Percentiles rank a stretch among this genome's conserved stretches.
Evolutionary conservation across 2,797 vertebrate species (phyloP).

Genomic region (Limnodromus scolopaceus): DNA sequence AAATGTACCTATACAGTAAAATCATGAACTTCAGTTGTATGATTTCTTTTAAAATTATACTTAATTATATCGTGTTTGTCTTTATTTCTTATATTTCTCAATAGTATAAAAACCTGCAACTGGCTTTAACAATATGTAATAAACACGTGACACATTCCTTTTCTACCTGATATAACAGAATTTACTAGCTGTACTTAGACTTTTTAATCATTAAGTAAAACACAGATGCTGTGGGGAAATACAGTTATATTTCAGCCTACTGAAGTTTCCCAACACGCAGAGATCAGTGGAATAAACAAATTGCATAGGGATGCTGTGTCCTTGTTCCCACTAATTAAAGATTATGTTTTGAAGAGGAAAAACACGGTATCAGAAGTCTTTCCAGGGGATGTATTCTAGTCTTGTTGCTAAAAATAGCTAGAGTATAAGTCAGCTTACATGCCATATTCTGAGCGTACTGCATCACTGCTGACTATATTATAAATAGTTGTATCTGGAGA

Average conservation of each 20-base stretch:
- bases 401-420: slow-evolving; percentile 15
- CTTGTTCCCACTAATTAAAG: slow-evolving; percentile 31
- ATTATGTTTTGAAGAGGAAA: slow-evolving; percentile 16
- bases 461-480: not conserved
- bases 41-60: not conserved
- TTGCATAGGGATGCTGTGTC: not conserved
- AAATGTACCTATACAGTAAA: not conserved
- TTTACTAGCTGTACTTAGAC: not conserved
- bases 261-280: not conserved
- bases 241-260: not conserved
- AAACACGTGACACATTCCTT: not conserved
- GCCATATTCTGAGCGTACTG: not conserved
- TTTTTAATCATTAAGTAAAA: slow-evolving; percentile 4
- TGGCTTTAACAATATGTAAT: not conserved
- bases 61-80: not conserved
- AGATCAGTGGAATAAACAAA: slow-evolving; percentile 29
- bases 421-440: not conserved
- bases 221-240: not conserved
- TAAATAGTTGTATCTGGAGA: slow-evolving; percentile 22
- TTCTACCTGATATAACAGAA: not conserved
- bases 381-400: slow-evolving; percentile 9
- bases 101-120: not conserved
- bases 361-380: slow-evolving; percentile 3
- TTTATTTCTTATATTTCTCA: not conserved
- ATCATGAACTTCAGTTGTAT: not conserved